These are phyloP conservation scores for Leistus spinibarbis DNA, from an alignment of 2,888 invertebrate genomes.

Conservation along the genomic window DNA sequence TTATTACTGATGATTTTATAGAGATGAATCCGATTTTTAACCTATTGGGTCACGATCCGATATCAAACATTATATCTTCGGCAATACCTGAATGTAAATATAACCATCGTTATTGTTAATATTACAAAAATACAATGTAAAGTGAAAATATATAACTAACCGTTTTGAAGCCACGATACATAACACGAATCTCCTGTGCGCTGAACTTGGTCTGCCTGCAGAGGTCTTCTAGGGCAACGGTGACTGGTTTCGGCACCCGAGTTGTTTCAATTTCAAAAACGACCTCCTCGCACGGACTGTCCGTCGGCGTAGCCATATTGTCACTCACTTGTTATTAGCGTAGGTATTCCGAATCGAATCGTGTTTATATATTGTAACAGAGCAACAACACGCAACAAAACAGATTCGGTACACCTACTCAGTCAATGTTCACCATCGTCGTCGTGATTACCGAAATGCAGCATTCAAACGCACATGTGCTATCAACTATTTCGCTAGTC, in stretches of 20 bases:
- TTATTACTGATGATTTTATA: too few relatives aligned
- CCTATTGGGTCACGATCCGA: too few relatives aligned
- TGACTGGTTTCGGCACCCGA: conserved; percentile 79
- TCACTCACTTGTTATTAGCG: not conserved
- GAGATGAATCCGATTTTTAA: too few relatives aligned
- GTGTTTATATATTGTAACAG: not conserved
- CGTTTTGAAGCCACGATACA: conserved; percentile 98
- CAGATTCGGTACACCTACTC: not conserved
- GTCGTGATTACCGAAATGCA: not conserved
- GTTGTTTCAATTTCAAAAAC: conserved; percentile 84
- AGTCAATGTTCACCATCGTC: not conserved
- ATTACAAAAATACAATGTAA: too few relatives aligned
- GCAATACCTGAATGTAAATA: too few relatives aligned
- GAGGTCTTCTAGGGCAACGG: conserved; percentile 87
- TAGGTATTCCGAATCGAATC: not conserved
- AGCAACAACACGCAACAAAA: not conserved
- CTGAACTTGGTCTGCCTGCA: conserved; percentile 95
- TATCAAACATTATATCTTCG: too few relatives aligned
- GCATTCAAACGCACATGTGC: not conserved
- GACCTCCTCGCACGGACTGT: conserved; percentile 85
- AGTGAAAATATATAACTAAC: conserved; percentile 60
- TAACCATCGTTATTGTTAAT: too few relatives aligned
- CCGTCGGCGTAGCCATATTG: conserved; percentile 84
- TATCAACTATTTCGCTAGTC: not conserved
- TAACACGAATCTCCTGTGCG: conserved; percentile 92